Conservation (phyloP, 2,888 invertebrate species). For the Scotopteryx bipunctaria region DNA sequence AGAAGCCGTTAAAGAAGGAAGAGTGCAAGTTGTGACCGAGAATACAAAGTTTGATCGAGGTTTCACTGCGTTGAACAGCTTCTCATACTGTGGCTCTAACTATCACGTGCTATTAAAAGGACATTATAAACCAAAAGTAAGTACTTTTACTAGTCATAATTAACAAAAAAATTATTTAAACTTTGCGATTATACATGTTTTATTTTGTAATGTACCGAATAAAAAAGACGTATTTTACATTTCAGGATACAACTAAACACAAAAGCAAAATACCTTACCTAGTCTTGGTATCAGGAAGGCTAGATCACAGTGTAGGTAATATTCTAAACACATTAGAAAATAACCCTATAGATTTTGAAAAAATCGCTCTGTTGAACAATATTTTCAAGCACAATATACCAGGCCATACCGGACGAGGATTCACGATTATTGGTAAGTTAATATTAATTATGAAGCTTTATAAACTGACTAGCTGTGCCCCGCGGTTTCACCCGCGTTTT, state of each 20-base stretch:
- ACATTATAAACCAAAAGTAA: constrained; percentile 53
- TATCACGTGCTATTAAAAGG: constrained; percentile 53
- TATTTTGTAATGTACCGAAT: no score
- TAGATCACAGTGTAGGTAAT: constrained; percentile 64
- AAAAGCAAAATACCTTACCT: constrained; percentile 67
- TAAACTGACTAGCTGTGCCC: no score
- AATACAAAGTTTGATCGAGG: constrained; percentile 46
- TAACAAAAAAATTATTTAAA: no score
- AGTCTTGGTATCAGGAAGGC: constrained; percentile 80
- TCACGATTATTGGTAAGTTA: constrained; percentile 69
- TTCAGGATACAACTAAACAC: constrained; percentile 2
- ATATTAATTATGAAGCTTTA: no score
- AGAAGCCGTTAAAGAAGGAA: constrained; percentile 43
- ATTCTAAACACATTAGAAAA: constrained; percentile 55
- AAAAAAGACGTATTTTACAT: no score
- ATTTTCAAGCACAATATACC: constrained; percentile 68
- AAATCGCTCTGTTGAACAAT: constrained; percentile 72
- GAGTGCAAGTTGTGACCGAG: constrained; percentile 48
- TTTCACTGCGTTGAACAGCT: constrained; percentile 51
- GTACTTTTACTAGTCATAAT: no score
- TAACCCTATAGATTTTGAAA: constrained; percentile 68
- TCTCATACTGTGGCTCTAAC: constrained; percentile 48
- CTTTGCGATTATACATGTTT: no score
- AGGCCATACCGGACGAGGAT: constrained; percentile 86
- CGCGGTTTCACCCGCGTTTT: no score